Conservation (phyloP, 2,797 vertebrate species). For the Psittacula derbiana region DNA sequence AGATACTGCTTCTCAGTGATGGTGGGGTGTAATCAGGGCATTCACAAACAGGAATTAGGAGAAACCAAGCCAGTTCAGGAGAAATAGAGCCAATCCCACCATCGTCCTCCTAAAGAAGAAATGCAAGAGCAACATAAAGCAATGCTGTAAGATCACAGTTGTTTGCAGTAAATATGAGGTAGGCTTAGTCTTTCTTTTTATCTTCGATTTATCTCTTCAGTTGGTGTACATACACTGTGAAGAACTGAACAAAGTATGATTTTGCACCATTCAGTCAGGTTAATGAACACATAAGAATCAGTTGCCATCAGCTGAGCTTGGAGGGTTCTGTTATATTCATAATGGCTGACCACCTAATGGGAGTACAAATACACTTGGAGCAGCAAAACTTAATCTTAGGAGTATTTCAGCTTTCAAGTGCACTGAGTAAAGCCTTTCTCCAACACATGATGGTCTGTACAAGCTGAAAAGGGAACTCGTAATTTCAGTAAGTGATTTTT, state of each 20-base stretch:
- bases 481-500: neutral
- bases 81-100: neutral
- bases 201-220: neutral
- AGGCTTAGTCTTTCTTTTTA: neutral
- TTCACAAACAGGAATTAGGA: neutral
- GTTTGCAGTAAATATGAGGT: neutral
- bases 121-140: neutral
- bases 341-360: fast-evolving
- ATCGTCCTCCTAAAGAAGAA: neutral
- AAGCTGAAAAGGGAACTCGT: neutral
- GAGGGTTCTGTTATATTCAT: neutral
- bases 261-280: neutral
- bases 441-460: neutral
- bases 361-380: neutral
- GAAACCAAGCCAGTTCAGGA: neutral
- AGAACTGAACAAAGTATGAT: neutral
- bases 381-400: neutral
- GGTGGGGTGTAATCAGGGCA: neutral
- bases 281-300: neutral
- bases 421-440: neutral
- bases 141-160: neutral
- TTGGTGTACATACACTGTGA: neutral
- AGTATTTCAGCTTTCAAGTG: neutral
- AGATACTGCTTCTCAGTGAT: neutral
- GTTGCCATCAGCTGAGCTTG: neutral